Percentiles rank a stretch among this genome's conserved stretches.
Evolutionary conservation across 2,888 invertebrate genomes (phyloP).

Genomic region (Electrophaes corylata): DNA sequence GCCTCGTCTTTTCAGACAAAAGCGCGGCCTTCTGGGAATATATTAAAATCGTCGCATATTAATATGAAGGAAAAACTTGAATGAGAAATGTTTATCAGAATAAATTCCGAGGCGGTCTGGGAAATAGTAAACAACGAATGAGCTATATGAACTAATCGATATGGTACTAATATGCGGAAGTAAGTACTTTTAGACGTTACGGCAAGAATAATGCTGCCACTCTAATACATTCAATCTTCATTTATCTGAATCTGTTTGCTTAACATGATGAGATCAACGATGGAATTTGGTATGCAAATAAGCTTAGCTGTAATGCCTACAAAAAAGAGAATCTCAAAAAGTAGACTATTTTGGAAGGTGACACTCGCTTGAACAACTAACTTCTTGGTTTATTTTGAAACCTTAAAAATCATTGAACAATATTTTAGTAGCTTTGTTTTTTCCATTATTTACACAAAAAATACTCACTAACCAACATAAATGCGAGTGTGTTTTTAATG

Average conservation of each 20-base stretch:
- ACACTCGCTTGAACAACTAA: too few relatives aligned
- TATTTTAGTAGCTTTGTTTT: too few relatives aligned
- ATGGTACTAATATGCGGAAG: background rate
- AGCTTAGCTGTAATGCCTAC: background rate
- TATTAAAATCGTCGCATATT: too few relatives aligned
- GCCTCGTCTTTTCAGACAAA: too few relatives aligned
- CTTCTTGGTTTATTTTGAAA: too few relatives aligned
- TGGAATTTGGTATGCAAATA: conserved; percentile 12
- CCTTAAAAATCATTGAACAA: too few relatives aligned
- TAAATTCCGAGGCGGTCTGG: too few relatives aligned
- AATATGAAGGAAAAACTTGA: too few relatives aligned
- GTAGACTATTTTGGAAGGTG: background rate
- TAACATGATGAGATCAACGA: conserved; percentile 4
- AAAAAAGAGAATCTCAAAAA: background rate
- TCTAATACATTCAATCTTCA: background rate
- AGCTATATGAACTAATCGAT: background rate
- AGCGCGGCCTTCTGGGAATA: too few relatives aligned
- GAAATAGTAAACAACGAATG: background rate
- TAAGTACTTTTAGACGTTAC: background rate
- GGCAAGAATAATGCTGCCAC: background rate
- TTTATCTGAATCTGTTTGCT: background rate
- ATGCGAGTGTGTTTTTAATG: background rate
- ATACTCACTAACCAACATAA: background rate
- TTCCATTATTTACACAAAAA: too few relatives aligned
- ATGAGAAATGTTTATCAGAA: too few relatives aligned